Conservation (phyloP, 2,797 vertebrate genomes). For the Notolepis coatsorum region DNA sequence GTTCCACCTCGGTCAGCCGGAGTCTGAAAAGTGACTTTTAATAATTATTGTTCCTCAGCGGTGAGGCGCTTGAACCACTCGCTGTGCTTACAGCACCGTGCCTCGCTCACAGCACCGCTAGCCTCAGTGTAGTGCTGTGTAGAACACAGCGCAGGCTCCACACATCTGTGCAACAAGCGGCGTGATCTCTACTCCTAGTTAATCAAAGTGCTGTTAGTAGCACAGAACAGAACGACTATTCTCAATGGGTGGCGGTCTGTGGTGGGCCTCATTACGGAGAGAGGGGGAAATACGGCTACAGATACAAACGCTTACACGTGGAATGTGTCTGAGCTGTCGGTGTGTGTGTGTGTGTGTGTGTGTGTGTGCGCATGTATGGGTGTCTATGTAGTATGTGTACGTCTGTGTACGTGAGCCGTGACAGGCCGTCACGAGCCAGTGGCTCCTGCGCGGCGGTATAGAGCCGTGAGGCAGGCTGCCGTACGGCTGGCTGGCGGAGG, state of each 20-base stretch:
- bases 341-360: not conserved
- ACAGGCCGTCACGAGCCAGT: constrained; percentile 46
- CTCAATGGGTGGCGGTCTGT: constrained; percentile 2
- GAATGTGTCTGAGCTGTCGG: constrained; percentile 27
- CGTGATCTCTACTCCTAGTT: constrained; percentile 6
- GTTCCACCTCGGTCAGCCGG: constrained; percentile 41
- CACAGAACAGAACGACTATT: constrained; percentile 2
- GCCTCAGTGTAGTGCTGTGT: not conserved
- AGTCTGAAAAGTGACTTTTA: constrained; percentile 47
- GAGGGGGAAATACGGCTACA: not conserved
- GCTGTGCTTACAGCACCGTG: not conserved
- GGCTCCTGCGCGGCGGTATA: constrained; percentile 40
- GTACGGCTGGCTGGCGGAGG: constrained; percentile 43
- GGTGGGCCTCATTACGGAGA: not conserved
- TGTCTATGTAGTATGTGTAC: not conserved
- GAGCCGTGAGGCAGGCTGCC: constrained; percentile 37
- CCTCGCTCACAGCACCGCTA: constrained; percentile 2
- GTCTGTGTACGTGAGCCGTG: constrained; percentile 25
- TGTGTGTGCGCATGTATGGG: not conserved
- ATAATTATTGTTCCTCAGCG: constrained; percentile 32
- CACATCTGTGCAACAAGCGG: constrained; percentile 3
- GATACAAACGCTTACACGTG: constrained; percentile 5
- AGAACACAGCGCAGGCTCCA: not conserved
- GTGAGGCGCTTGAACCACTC: not conserved
- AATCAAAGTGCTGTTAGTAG: constrained; percentile 22